phyloP scores from a whole-genome alignment of 2,888 invertebrate species.

The Andrena chrysosceles region DNA sequence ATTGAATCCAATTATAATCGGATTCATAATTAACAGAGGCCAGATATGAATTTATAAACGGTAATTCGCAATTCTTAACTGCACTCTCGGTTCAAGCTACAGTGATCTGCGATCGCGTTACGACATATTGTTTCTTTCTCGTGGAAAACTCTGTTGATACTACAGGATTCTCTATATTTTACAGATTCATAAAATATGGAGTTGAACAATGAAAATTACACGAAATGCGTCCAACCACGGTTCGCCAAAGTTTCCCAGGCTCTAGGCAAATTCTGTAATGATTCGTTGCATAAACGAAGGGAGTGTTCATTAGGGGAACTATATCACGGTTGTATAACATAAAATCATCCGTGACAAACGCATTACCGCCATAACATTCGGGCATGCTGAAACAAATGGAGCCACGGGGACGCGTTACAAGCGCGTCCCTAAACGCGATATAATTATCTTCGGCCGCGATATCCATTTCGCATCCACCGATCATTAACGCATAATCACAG shows the following conservation, averaged over 20 bases:
- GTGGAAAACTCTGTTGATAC: no score
- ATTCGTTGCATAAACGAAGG: conserved; percentile 2
- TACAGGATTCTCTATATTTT: no score
- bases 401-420: conserved; percentile 43
- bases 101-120: no score
- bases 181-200: background rate
- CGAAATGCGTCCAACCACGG: background rate
- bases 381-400: conserved; percentile 37
- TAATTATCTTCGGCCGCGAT: conserved; percentile 42
- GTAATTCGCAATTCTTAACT: no score
- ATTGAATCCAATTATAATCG: no score
- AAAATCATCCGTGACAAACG: conserved; percentile 27
- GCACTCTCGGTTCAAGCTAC: no score
- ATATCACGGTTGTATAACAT: background rate
- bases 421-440: conserved; percentile 26
- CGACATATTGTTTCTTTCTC: no score
- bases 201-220: background rate
- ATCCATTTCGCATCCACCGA: conserved; percentile 30
- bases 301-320: background rate
- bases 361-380: conserved; percentile 23
- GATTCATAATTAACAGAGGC: no score
- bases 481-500: conserved; percentile 63
- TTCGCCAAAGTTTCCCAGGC: background rate
- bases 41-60: no score
- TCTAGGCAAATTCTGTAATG: background rate